Evolutionary conservation across 2,113 vertebrate species (phyloP).

Genomic region (Caranx melampygus): DNA sequence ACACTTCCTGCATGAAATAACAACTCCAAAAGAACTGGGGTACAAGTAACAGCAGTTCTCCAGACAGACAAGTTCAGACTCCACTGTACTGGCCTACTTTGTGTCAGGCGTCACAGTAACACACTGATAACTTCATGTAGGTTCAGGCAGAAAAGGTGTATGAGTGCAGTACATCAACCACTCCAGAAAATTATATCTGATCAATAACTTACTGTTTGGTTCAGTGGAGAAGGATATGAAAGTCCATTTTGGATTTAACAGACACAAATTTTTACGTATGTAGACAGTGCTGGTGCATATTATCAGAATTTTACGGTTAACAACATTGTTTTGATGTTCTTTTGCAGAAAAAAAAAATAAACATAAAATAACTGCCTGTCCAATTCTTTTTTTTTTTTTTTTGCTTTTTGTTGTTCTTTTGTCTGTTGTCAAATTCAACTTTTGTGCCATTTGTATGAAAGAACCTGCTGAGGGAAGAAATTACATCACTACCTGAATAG

Average conservation of each 20-base stretch:
- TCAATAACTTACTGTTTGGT: constrained; percentile 11
- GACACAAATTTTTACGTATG: too few species aligned
- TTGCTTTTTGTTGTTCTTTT: not conserved
- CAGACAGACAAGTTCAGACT: constrained; percentile 54
- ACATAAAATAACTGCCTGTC: not conserved
- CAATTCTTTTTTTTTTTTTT: not conserved
- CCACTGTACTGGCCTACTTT: constrained; percentile 63
- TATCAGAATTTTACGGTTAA: not conserved
- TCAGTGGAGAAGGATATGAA: not conserved
- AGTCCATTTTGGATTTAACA: not conserved
- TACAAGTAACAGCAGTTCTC: constrained; percentile 47
- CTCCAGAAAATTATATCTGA: not conserved
- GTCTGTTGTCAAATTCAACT: not conserved
- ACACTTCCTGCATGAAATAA: constrained; percentile 66
- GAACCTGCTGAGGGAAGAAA: too few species aligned
- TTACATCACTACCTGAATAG: not conserved
- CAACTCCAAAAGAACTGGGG: constrained; percentile 56
- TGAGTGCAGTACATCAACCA: not conserved
- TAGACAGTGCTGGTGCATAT: not conserved
- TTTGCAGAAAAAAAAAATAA: too few species aligned
- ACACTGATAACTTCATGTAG: constrained; percentile 7
- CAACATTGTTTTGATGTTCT: not conserved
- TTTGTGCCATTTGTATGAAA: not conserved
- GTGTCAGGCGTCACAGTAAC: constrained; percentile 15
- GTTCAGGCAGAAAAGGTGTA: not conserved